phyloP scores from a whole-genome alignment of 2,797 vertebrate species.

The Fringilla coelebs region DNA sequence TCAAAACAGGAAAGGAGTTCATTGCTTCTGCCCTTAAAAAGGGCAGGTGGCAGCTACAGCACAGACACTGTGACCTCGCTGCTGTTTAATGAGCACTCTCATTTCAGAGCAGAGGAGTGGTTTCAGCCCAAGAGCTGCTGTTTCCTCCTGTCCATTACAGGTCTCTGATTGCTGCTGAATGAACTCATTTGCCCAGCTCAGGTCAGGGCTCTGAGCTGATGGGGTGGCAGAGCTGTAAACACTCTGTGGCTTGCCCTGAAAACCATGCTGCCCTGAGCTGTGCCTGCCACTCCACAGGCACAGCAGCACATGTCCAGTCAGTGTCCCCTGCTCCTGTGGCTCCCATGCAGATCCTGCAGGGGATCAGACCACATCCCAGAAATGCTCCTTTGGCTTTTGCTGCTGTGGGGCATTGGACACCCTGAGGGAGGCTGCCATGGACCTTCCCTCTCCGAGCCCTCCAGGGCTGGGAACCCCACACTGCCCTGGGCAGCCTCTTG shows the following conservation, averaged over 20 bases:
- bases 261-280: neutral
- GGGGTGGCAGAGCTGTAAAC: neutral
- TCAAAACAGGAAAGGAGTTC: neutral
- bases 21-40: neutral
- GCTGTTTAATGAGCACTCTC: neutral
- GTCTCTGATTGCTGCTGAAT: neutral
- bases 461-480: neutral
- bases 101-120: neutral
- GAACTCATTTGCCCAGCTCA: neutral
- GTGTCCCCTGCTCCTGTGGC: neutral
- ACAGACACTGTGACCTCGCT: neutral
- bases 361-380: accelerated
- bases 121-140: neutral
- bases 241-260: neutral
- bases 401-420: neutral
- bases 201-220: neutral
- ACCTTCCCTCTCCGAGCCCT: neutral
- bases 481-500: neutral
- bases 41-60: accelerated
- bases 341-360: neutral
- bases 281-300: neutral
- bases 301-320: neutral
- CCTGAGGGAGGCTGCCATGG: neutral
- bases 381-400: neutral
- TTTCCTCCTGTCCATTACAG: neutral